Base-by-base conservation (phyloP, 2,888 invertebrate species). In the Thera obeliscata region DNA sequence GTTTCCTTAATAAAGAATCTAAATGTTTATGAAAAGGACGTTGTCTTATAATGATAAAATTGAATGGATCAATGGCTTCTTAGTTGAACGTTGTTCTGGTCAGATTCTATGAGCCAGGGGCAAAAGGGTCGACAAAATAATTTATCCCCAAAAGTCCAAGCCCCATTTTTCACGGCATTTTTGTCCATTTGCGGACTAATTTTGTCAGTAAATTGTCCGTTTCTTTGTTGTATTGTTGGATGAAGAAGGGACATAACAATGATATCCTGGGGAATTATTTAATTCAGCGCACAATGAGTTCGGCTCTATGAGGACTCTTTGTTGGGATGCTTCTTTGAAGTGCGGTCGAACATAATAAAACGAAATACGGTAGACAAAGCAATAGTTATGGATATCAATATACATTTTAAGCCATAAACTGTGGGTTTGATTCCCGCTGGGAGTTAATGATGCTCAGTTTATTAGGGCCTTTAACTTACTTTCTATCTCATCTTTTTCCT, bases 221-320 rank as follows among this genome's bases (percentile, higher is more conserved):
- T 66, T 75, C 76, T 75, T 79, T 79, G 79, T 80, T 80, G 79
- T 79, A 76, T 80, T 79, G 75, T 78, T 76, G 71, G 79, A 79
- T 79, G 74, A 22, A 22, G 76, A 79, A 71, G 64, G 54, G 12
- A 58, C 50, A 68, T 65, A 65, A 66, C 71, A 76, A 71, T 70
- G 66, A 74, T 72, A 71, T 57, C 62, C 48, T n/a, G 48, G 46
- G 56, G 56, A 60, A 62, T 65, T 65, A 66, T 69, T 62, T 69
- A 66, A 65, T 69, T 66, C 59, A 46, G 62, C 41, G 12, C 43
- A 65, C 69, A 69, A 69, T 69, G 62, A 69, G 62, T 35, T 41
- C n/a, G 58, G 58, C 61, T 64, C 61, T 61, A 61, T 64, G 57
- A 64, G 57, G 55, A 43, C 33, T 55, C 61, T 62, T 69, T 64